Percentiles rank a stretch among this genome's conserved stretches.
Evolutionary conservation across 2,113 vertebrate genomes (phyloP).

Genomic region (Ptychochromis oligacanthus): DNA sequence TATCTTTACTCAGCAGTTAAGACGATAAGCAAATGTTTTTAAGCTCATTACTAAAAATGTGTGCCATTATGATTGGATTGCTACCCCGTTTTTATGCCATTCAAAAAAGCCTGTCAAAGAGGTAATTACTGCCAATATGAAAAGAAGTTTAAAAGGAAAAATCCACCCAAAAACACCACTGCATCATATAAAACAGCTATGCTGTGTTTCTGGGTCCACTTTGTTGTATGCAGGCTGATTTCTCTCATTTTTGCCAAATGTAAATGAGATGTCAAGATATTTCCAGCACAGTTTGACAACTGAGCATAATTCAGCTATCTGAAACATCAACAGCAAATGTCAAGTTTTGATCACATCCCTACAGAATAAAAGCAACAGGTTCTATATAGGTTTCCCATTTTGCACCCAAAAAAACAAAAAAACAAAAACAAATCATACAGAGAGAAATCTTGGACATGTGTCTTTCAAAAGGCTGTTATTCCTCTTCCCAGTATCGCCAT

Average conservation of each 20-base stretch:
- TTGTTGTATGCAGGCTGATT: background rate
- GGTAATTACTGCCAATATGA: slow-evolving; percentile 15
- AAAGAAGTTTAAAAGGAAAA: background rate
- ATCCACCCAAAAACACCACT: background rate
- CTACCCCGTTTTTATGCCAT: slow-evolving; percentile 15
- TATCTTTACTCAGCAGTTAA: slow-evolving; percentile 47
- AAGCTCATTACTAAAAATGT: slow-evolving; percentile 51
- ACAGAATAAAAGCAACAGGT: slow-evolving; percentile 17
- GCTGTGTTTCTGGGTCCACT: background rate
- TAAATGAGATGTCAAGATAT: slow-evolving; percentile 36
- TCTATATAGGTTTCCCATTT: background rate
- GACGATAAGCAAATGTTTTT: slow-evolving; percentile 53
- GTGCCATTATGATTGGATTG: slow-evolving; percentile 27
- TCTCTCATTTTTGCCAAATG: slow-evolving; percentile 13
- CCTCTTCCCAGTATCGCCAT: background rate
- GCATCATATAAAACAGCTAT: slow-evolving; percentile 3
- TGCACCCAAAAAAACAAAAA: background rate
- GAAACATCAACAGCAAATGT: slow-evolving; percentile 23
- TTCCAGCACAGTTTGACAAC: slow-evolving; percentile 33
- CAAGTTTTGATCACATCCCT: slow-evolving; percentile 21
- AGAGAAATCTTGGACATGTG: background rate
- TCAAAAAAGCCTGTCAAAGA: slow-evolving; percentile 21
- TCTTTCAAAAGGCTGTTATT: background rate
- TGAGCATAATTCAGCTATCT: slow-evolving; percentile 14
- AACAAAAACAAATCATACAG: background rate